Percentiles rank a stretch among this genome's conserved stretches.
These are phyloP conservation scores for Anniella stebbinsi DNA, from an alignment of 2,797 vertebrate species.

Conservation along the genomic window DNA sequence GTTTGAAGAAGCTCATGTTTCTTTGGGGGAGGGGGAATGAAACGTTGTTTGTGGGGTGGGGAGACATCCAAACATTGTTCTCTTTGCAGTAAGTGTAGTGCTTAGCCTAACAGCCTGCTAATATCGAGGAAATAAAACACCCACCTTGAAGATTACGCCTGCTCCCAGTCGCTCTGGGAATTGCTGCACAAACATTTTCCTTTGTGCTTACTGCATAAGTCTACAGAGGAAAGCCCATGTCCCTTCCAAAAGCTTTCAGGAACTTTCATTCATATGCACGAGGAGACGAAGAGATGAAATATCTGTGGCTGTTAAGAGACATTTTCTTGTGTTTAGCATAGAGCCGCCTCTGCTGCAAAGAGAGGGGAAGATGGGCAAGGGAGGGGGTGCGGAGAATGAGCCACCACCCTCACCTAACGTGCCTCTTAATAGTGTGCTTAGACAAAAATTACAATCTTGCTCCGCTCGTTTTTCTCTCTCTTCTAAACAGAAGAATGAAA, in stretches of 20 bases:
- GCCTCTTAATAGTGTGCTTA: constrained; percentile 26
- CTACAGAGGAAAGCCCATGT: too few relatives aligned
- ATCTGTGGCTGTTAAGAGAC: not conserved
- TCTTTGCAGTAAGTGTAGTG: not conserved
- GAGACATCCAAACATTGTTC: not conserved
- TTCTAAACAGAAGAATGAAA: constrained; percentile 32
- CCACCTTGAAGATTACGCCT: not conserved
- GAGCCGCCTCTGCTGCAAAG: not conserved
- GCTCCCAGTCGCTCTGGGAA: not conserved
- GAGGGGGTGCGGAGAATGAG: not conserved
- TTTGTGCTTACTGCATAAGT: not conserved
- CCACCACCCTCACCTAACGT: not conserved
- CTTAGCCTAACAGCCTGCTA: not conserved
- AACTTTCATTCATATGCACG: not conserved
- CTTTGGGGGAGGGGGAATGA: not conserved
- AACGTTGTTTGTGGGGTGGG: not conserved
- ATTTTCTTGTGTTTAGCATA: not conserved
- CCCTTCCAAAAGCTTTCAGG: not conserved
- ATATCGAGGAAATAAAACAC: not conserved
- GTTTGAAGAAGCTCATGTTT: not conserved
- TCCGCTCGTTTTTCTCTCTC: constrained; percentile 39
- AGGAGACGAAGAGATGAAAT: not conserved
- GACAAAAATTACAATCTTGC: constrained; percentile 31
- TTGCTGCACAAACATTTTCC: not conserved
- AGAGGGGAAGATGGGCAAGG: not conserved